These are phyloP conservation scores for Mixornis gularis DNA, from an alignment of 2,113 vertebrate genomes.

Conservation along the genomic window DNA sequence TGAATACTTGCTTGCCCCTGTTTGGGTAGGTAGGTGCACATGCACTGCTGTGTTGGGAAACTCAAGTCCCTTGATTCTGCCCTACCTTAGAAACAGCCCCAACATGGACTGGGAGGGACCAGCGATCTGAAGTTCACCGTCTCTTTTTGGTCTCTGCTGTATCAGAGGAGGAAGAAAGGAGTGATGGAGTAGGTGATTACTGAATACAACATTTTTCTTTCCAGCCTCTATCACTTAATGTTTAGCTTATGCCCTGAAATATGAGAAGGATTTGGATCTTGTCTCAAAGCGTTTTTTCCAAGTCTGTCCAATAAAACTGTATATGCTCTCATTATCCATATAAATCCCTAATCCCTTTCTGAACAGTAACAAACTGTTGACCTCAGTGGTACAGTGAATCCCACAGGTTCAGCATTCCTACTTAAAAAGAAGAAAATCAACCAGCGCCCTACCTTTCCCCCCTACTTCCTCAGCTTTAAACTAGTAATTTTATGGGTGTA, in stretches of 20 bases:
- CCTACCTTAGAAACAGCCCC: not conserved
- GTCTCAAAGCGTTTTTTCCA: not conserved
- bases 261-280: conserved; percentile 26
- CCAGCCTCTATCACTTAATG: conserved; percentile 18
- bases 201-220: not conserved
- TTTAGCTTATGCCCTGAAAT: conserved; percentile 40
- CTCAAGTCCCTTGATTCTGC: not conserved
- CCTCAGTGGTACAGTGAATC: not conserved
- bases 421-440: not conserved
- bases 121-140: accelerated
- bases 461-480: not conserved
- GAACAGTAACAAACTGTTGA: not conserved
- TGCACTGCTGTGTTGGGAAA: not conserved
- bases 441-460: not conserved
- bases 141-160: not conserved
- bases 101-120: not conserved
- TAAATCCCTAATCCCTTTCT: conserved; percentile 10
- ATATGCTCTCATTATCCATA: conserved; percentile 12
- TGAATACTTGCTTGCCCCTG: not conserved
- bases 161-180: not conserved
- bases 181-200: not conserved
- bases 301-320: conserved; percentile 30
- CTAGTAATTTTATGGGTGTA: not conserved
- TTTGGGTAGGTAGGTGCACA: not conserved
- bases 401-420: not conserved